Evolutionary conservation across 1,140 invertebrate genomes (phyloP).

Genomic region (Drosophila auraria): DNA sequence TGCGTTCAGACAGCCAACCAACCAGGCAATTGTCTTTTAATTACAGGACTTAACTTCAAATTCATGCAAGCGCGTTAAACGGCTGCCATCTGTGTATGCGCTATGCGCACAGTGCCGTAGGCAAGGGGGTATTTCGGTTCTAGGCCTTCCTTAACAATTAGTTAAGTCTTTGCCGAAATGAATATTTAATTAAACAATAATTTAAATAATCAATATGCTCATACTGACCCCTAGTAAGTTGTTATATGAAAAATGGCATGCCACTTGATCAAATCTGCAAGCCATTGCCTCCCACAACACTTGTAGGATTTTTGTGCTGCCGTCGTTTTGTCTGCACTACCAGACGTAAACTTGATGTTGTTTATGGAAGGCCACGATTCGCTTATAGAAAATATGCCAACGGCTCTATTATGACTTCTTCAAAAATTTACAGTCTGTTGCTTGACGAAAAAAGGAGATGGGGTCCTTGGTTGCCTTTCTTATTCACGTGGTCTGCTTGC

Average conservation of each 20-base stretch:
- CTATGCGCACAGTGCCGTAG: not conserved
- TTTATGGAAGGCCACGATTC: conserved; percentile 65
- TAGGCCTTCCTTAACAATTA: not conserved
- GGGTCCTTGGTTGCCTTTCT: conserved; percentile 32
- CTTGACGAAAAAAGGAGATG: conserved; percentile 59
- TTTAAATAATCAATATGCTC: no score
- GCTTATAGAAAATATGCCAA: conserved; percentile 83
- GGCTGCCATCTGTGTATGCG: conserved; percentile 21
- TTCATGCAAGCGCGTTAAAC: conserved; percentile 55
- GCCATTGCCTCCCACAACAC: conserved; percentile 6
- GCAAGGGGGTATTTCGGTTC: not conserved
- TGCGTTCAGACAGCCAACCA: conserved; percentile 40
- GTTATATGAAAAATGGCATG: not conserved
- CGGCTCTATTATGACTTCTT: conserved; percentile 81
- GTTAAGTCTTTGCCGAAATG: not conserved
- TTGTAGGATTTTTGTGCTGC: not conserved
- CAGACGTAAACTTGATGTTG: conserved; percentile 72
- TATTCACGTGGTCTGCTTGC: conserved; percentile 1
- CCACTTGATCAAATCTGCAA: not conserved
- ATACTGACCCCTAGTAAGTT: not conserved
- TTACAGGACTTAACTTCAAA: conserved; percentile 63
- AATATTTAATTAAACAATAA: no score
- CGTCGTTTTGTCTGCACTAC: conserved; percentile 54
- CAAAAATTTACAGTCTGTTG: conserved; percentile 82
- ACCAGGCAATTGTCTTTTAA: conserved; percentile 70